Evolutionary conservation across 2,113 vertebrate species (phyloP).

Genomic region (Pseudorectes ferrugineus): DNA sequence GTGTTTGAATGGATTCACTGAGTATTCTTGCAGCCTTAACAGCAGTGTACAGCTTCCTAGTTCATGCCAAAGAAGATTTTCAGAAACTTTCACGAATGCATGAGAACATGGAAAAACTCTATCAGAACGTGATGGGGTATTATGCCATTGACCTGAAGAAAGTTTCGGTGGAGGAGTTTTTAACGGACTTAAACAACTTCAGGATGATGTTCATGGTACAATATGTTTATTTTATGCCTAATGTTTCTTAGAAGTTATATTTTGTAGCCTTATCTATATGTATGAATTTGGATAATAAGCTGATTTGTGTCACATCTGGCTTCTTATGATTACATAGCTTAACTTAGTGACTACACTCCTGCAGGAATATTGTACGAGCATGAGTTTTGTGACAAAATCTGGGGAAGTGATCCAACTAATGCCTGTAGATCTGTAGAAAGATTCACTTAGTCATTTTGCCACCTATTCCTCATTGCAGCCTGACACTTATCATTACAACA

Average conservation of each 20-base stretch:
- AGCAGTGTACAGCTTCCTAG: slow-evolving; percentile 82
- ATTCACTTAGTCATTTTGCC: neutral
- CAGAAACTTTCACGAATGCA: slow-evolving; percentile 84
- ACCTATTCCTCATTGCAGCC: neutral
- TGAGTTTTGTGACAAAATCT: neutral
- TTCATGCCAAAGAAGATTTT: slow-evolving; percentile 83
- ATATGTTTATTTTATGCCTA: neutral
- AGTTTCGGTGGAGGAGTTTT: slow-evolving; percentile 90
- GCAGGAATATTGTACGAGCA: neutral
- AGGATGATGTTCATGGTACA: slow-evolving; percentile 87
- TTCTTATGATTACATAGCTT: neutral
- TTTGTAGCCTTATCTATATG: neutral
- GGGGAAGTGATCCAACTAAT: neutral
- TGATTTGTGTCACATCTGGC: neutral
- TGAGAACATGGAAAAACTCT: slow-evolving; percentile 86
- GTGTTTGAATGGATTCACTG: neutral
- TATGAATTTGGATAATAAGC: neutral
- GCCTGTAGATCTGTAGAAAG: neutral
- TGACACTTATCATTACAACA: neutral
- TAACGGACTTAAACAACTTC: slow-evolving; percentile 94
- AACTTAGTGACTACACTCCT: neutral
- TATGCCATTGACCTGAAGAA: slow-evolving; percentile 92
- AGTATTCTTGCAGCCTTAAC: slow-evolving; percentile 76
- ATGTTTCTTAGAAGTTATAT: neutral
- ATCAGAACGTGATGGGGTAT: slow-evolving; percentile 84